phyloP scores from a whole-genome alignment of 2,797 vertebrate species.

The Eospalax fontanierii region DNA sequence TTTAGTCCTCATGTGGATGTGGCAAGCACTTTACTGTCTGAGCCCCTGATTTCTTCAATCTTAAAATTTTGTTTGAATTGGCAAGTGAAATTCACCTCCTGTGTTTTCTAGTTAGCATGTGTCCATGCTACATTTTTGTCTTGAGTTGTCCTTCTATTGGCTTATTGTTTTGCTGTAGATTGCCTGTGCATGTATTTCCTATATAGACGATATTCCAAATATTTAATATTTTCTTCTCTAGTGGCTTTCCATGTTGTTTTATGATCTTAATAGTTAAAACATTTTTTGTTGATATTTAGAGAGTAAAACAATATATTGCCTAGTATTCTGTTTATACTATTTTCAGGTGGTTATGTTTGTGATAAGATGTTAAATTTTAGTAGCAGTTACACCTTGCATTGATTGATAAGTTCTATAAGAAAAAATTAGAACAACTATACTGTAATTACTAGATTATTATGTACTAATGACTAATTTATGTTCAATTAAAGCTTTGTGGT shows the following conservation, averaged over 20 bases:
- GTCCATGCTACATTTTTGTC: neutral
- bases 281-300: neutral
- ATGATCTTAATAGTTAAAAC: neutral
- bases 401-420: neutral
- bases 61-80: neutral
- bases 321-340: neutral
- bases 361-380: neutral
- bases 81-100: neutral
- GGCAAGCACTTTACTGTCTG: no score
- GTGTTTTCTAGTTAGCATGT: neutral
- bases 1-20: no score
- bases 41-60: neutral
- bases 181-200: neutral
- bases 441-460: neutral
- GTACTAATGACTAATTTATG: neutral
- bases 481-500: neutral
- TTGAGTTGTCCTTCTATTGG: neutral
- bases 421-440: neutral
- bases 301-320: neutral
- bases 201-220: neutral
- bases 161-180: neutral
- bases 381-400: neutral
- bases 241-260: neutral
- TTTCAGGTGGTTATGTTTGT: constrained; percentile 24
- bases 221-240: neutral